Evolutionary conservation across 2,888 invertebrate species (phyloP).

Genomic region (Cylloceria caligata): DNA sequence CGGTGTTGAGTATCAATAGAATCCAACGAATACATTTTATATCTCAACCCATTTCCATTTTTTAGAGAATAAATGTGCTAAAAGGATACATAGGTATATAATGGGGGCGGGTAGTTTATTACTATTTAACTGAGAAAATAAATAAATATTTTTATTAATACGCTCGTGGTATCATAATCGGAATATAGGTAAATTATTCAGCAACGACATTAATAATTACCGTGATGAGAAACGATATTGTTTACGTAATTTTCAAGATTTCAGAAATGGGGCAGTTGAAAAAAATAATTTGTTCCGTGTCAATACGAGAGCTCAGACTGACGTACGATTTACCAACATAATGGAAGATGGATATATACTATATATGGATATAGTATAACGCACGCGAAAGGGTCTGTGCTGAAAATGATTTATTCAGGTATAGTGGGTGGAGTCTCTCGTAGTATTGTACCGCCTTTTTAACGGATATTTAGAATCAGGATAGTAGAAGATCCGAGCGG

Average conservation of each 20-base stretch:
- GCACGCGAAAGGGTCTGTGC: not conserved
- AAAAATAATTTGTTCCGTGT: too few relatives aligned
- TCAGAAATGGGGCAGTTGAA: not conserved
- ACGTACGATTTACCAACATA: not conserved
- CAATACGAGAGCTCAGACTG: not conserved
- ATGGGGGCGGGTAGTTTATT: too few relatives aligned
- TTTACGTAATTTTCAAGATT: not conserved
- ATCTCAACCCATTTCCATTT: too few relatives aligned
- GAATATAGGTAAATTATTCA: not conserved
- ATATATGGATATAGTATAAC: too few relatives aligned
- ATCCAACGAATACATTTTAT: too few relatives aligned
- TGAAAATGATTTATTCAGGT: slow-evolving; percentile 68
- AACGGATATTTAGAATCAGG: slow-evolving; percentile 81
- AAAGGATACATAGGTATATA: too few relatives aligned
- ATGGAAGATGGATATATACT: not conserved
- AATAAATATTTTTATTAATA: too few relatives aligned
- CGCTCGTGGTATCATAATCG: not conserved
- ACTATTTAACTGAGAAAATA: too few relatives aligned
- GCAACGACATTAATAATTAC: not conserved
- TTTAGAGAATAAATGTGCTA: too few relatives aligned
- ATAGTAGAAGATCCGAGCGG: slow-evolving; percentile 71
- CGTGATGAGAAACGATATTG: not conserved
- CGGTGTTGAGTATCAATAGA: too few relatives aligned
- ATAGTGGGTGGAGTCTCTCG: slow-evolving; percentile 81
- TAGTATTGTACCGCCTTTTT: slow-evolving; percentile 81